These are phyloP conservation scores for Melanotaenia pygmaea DNA, from an alignment of 2,797 vertebrate genomes.

Conservation along the genomic window DNA sequence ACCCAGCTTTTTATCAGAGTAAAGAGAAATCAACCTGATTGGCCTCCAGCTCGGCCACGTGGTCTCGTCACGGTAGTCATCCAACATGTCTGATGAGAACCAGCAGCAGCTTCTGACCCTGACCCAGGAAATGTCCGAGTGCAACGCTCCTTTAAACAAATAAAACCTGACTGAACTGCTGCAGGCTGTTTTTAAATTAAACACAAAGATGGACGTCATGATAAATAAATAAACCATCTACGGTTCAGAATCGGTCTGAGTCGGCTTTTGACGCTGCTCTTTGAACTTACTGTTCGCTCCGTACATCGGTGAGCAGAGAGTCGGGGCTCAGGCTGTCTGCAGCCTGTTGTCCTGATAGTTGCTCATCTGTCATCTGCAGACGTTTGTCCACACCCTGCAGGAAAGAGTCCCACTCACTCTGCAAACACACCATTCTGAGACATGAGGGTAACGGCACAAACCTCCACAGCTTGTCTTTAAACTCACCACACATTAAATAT, in stretches of 20 bases:
- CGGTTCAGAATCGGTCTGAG: neutral
- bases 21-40: constrained; percentile 62
- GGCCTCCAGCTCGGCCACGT: constrained; percentile 77
- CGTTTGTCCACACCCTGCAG: constrained; percentile 70
- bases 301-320: constrained; percentile 56
- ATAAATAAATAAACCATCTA: neutral
- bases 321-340: constrained; percentile 61
- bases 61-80: constrained; percentile 84
- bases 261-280: neutral
- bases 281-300: constrained; percentile 66
- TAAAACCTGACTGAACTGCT: neutral
- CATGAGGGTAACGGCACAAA: too few species aligned
- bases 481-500: too few species aligned
- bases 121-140: constrained; percentile 69
- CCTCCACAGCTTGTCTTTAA: too few species aligned
- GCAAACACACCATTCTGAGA: neutral
- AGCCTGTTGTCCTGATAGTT: constrained; percentile 22
- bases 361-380: constrained; percentile 54
- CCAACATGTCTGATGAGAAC: constrained; percentile 80
- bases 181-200: neutral
- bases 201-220: neutral
- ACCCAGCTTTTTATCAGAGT: too few species aligned
- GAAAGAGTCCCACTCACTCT: constrained; percentile 83
- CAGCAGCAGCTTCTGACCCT: constrained; percentile 77
- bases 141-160: constrained; percentile 66